Evolutionary conservation across 2,888 invertebrate species (phyloP), one percentile per base, ranked within the genome.

Genomic region (Agonopterix subpropinquella): DNA sequence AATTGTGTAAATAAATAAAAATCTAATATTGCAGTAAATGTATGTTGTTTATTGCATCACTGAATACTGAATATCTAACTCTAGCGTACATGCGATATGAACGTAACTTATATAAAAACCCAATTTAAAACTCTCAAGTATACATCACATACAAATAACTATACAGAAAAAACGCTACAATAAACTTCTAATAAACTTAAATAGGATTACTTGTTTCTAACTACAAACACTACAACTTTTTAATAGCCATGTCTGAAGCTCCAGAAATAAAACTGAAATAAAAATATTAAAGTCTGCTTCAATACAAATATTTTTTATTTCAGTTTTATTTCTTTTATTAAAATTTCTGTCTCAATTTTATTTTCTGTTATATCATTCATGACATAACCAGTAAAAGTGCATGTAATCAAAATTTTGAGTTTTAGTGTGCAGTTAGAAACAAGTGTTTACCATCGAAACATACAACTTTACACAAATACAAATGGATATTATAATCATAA

Each of bases 31-130:
- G 58, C 55, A 57, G 61, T 67, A 65, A 70, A 69, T 70, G 73
- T 73, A 73, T 71, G 28, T 79, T 73, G 72, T 84, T 86, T 87
- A 87, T 86, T 87, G 84, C 83, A 84, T 84, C 82, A 73, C 73
- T 73, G 82, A 85, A 85, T 85, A 87, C 80, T 81, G 82, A 36
- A 49, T 77, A 61, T 70, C 81, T 83, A 81, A 28, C 62, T 66
- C 82, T 81, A 84, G 77, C 70, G 64, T 80, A 82, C 82, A 85
- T 79, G 78, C 77, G 67, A 70, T 70, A 72, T 62, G 62, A 71
- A 81, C 63, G 55, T 62, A 67, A 69, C 53, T 28, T 59, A 58
- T 57, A 57, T 62, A 65, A 9, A 65, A 73, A 62, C 65, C 63
- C 63, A 72, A 68, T 70, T 11, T 67, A 70, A 65, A 73, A 72